A percentile compares a stretch with the other conserved stretches of the same genome.
Evolutionary conservation across 1,140 invertebrate species (phyloP).

Genomic region (Meloidogyne floridensis): DNA sequence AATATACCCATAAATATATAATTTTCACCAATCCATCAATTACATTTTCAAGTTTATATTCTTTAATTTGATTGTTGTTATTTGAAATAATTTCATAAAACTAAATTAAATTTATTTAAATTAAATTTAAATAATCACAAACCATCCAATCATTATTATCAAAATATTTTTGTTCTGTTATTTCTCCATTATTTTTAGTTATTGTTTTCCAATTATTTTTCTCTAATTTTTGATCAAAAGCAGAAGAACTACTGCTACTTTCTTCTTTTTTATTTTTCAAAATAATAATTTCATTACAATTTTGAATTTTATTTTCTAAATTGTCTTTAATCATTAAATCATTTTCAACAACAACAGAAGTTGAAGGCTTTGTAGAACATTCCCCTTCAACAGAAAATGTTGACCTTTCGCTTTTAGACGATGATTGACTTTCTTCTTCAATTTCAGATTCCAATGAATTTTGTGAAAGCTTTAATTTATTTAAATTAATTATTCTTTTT

Average conservation of each 20-base stretch:
- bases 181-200: neutral
- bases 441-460: neutral
- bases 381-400: neutral
- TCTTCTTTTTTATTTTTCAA: neutral
- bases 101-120: neutral
- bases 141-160: neutral
- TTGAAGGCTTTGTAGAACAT: neutral
- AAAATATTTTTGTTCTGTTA: slow-evolving; percentile 1
- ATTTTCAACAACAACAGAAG: neutral
- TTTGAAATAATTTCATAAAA: neutral
- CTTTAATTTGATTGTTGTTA: neutral
- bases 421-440: slow-evolving; percentile 1
- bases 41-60: neutral
- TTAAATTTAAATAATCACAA: neutral
- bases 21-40: neutral
- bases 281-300: neutral
- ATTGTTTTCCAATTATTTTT: neutral
- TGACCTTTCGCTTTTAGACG: neutral
- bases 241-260: neutral
- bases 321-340: neutral
- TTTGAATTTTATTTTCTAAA: neutral
- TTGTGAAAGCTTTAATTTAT: neutral
- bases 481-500: neutral
- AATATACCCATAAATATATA: neutral
- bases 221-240: neutral